These are phyloP conservation scores for Dreissena rostriformis DNA, from an alignment of 1,140 invertebrate species.

Conservation along the genomic window DNA sequence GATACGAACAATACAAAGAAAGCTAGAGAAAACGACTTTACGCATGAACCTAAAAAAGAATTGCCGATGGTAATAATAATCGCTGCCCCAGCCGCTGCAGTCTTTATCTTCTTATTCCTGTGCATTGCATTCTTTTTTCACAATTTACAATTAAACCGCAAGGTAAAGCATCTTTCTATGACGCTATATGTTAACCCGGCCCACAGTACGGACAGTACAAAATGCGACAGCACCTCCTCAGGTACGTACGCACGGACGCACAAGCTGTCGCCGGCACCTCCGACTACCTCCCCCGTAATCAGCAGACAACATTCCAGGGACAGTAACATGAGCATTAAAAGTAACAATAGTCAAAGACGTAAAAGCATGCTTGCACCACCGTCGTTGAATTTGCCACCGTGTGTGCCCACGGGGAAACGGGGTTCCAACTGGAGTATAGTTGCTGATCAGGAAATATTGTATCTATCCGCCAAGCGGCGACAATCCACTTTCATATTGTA, in stretches of 20 bases:
- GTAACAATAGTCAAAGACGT: slow-evolving; percentile 7
- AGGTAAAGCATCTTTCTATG: slow-evolving; percentile 31
- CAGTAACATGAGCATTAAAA: slow-evolving; percentile 1
- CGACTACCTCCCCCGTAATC: too few relatives aligned
- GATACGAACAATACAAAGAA: too few relatives aligned
- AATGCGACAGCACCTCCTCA: neutral
- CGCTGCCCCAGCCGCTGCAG: slow-evolving; percentile 25
- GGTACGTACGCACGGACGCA: neutral
- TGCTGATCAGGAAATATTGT: slow-evolving; percentile 64
- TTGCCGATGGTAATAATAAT: slow-evolving; percentile 37
- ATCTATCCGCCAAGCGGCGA: slow-evolving; percentile 57
- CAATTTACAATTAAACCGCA: slow-evolving; percentile 37
- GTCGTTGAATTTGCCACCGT: neutral
- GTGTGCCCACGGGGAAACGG: neutral
- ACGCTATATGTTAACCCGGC: slow-evolving; percentile 40
- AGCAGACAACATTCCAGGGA: neutral
- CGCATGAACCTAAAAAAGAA: slow-evolving; percentile 30
- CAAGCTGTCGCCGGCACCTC: neutral
- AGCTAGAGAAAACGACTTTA: too few relatives aligned
- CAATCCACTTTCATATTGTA: slow-evolving; percentile 70
- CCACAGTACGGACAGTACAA: neutral
- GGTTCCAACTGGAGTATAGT: slow-evolving; percentile 36
- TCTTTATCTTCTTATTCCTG: slow-evolving; percentile 39
- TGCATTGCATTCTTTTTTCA: slow-evolving; percentile 47
- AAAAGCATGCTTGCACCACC: slow-evolving; percentile 10